Evolutionary conservation across 1,140 invertebrate genomes (phyloP), one percentile per base, ranked within the genome.

Genomic region (Drosophila burlai): DNA sequence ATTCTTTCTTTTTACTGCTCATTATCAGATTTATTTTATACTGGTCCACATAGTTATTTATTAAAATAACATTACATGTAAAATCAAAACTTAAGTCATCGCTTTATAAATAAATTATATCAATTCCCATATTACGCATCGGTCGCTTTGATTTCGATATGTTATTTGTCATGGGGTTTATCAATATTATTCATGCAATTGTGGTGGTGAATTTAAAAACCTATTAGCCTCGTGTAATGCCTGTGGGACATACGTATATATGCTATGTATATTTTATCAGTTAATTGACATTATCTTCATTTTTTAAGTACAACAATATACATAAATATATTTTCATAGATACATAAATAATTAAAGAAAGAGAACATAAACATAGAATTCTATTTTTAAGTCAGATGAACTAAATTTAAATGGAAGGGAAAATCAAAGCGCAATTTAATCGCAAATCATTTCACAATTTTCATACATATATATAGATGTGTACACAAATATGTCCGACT

Each of bases 181-280:
- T 55, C 49, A 54, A 29, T 36, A 40, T 34, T 31, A 59, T 59
- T 52, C 38, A 42, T 45, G 24, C 7, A 31, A 21, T 24, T 46
- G 42, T 60, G 29, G 18, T 34, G 36, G 52, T 38, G 49, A 54
- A 57, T 24, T 50, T 29, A 29, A 71, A 49, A 55, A 76, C 43
- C n/a, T 43, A 67, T 54, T 18, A 16, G 21, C 15, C 24, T 43
- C 5, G 34, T 68, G 50, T 68, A 63, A 71, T 52, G 52, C 24
- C 18, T 26, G 31, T n/a, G 18, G 54, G 59, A 64, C 54, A 61
- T 50, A 31, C 6, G 38, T 21, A 46, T 1, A 3, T 46, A 34
- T 34, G 9, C 26, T 34, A 13, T 13, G 6, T 26, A 26, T 16
- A 26, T 47, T 55, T 83, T 62, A 83, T 87, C 71, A 74, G 77